Percentiles rank a stretch among this genome's conserved stretches.
Evolutionary conservation across 2,888 invertebrate genomes (phyloP).

Genomic region (Euplexia lucipara): DNA sequence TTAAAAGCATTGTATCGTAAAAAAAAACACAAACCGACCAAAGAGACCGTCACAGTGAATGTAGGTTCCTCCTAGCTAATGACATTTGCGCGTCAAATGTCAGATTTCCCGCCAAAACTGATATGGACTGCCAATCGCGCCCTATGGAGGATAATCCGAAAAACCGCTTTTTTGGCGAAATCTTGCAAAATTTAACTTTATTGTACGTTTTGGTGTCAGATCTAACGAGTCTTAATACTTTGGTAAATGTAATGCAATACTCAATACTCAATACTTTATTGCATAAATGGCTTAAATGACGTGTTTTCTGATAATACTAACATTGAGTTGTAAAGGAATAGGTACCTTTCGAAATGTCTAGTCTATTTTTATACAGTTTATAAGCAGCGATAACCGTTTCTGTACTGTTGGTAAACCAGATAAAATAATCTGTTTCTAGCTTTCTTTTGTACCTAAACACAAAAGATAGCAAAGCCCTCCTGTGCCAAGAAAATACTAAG

Average conservation of each 20-base stretch:
- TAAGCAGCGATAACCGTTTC: too few species aligned
- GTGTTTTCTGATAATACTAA: too few species aligned
- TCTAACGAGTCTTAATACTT: too few species aligned
- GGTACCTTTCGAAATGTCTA: too few species aligned
- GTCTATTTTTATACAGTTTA: too few species aligned
- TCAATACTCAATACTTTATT: too few species aligned
- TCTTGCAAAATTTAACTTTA: background rate
- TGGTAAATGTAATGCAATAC: too few species aligned
- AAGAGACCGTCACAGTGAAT: slow-evolving; percentile 10
- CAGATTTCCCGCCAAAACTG: slow-evolving; percentile 73
- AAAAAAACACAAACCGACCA: slow-evolving; percentile 19
- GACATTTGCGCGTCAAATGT: slow-evolving; percentile 75
- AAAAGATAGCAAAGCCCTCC: background rate
- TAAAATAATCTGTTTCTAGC: too few species aligned
- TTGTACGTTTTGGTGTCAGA: background rate
- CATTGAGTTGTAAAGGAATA: too few species aligned
- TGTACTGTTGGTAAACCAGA: too few species aligned
- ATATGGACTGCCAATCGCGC: slow-evolving; percentile 68
- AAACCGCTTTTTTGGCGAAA: slow-evolving; percentile 29
- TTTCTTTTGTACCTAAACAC: too few species aligned
- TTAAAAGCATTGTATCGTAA: background rate
- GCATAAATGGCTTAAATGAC: background rate
- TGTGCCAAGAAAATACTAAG: background rate
- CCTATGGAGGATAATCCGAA: slow-evolving; percentile 54
- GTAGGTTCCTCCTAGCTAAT: slow-evolving; percentile 68